Conservation (phyloP, 2,888 invertebrate species). For the Mayetiola destructor region DNA sequence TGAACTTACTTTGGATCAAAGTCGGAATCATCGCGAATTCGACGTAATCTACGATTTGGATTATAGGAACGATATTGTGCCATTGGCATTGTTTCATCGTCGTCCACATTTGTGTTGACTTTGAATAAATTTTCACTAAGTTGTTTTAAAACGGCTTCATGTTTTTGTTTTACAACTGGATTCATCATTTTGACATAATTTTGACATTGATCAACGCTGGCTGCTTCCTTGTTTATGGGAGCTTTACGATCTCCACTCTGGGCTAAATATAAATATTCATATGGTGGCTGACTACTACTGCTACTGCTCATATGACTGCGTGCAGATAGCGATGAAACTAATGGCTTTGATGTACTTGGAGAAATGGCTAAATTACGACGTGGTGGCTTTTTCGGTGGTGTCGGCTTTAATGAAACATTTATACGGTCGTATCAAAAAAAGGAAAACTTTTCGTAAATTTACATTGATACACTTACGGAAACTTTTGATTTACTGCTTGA, state of each 20-base stretch:
- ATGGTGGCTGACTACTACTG: constrained; percentile 30
- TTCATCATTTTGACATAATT: constrained; percentile 6
- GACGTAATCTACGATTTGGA: constrained; percentile 32
- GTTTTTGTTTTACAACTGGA: neutral
- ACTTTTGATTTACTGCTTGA: constrained; percentile 15
- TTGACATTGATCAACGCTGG: constrained; percentile 16
- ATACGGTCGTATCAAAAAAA: neutral
- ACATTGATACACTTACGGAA: constrained; percentile 12
- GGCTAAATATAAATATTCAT: constrained; percentile 48
- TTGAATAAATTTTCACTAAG: neutral
- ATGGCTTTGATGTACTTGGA: constrained; percentile 37
- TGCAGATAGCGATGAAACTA: constrained; percentile 16
- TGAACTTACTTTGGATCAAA: constrained; percentile 19
- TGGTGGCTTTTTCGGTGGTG: constrained; percentile 81
- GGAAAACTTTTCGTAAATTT: constrained; percentile 15
- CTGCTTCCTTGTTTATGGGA: neutral
- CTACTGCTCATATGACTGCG: constrained; percentile 8
- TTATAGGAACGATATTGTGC: constrained; percentile 28
- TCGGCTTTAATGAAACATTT: constrained; percentile 35
- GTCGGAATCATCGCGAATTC: constrained; percentile 30
- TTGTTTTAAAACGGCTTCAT: neutral
- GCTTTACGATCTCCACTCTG: constrained; percentile 41
- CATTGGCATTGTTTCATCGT: neutral
- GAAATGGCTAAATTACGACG: constrained; percentile 73
- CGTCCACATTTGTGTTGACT: neutral